These are phyloP conservation scores for Nibea coibor DNA, from an alignment of 2,113 vertebrate species.

Conservation along the genomic window DNA sequence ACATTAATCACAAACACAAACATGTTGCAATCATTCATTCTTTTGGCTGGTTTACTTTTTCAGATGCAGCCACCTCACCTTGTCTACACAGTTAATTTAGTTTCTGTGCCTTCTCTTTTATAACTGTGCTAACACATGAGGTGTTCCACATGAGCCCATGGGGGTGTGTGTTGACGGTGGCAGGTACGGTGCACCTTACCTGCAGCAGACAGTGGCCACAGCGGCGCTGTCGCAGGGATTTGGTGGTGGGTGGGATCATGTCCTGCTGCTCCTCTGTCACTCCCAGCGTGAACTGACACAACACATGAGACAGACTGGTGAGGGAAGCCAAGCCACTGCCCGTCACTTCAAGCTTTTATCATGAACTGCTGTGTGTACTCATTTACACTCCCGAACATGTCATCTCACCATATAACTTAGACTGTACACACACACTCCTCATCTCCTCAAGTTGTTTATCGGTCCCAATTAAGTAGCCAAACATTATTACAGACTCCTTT, in stretches of 20 bases:
- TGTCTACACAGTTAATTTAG: no score
- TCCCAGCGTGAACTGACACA: conserved; percentile 73
- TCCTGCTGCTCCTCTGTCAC: conserved; percentile 83
- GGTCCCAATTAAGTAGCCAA: neutral
- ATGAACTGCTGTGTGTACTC: neutral
- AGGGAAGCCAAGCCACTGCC: neutral
- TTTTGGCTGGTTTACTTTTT: no score
- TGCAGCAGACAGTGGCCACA: conserved; percentile 93
- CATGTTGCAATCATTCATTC: no score
- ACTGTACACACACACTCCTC: neutral
- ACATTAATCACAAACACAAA: no score
- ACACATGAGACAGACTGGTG: conserved; percentile 13
- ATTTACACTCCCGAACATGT: neutral
- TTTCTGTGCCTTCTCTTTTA: neutral
- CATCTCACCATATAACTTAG: neutral
- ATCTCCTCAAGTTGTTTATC: neutral
- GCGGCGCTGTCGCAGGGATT: conserved; percentile 81
- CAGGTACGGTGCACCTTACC: conserved; percentile 81
- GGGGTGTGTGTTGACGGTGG: neutral
- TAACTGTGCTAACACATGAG: neutral
- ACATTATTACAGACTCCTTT: neutral
- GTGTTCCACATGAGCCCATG: neutral
- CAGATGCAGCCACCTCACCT: no score
- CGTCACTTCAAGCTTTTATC: neutral
- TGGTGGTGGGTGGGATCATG: conserved; percentile 77